These are phyloP conservation scores for Lynx canadensis DNA, from an alignment of 2,113 vertebrate species.

Conservation along the genomic window DNA sequence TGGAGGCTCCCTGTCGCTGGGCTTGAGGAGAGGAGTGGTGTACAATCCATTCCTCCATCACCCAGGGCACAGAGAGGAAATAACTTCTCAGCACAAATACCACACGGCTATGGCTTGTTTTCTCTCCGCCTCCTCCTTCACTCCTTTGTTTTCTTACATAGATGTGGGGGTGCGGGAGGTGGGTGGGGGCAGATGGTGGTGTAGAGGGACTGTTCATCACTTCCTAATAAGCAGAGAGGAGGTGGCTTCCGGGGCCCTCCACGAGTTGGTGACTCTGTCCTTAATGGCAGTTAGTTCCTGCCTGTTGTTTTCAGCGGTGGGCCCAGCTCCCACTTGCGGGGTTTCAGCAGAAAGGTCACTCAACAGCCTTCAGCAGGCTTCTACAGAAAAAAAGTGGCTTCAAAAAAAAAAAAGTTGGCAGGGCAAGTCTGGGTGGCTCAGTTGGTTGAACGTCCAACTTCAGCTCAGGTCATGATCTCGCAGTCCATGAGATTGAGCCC, in stretches of 20 bases:
- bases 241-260: neutral
- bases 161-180: neutral
- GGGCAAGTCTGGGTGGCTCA: no score
- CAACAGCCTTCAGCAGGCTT: neutral
- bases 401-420: neutral
- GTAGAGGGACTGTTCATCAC: neutral
- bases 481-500: no score
- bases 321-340: accelerated
- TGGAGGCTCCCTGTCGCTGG: no score
- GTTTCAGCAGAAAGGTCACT: neutral
- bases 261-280: neutral
- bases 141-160: neutral
- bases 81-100: neutral
- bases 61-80: neutral
- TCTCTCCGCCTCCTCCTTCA: neutral
- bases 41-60: neutral
- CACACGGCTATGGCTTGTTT: neutral
- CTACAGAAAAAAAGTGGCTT: constrained; percentile 35
- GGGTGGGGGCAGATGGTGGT: accelerated
- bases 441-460: no score
- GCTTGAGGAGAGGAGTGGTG: neutral
- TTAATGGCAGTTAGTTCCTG: neutral
- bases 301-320: neutral
- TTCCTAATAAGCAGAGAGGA: neutral
- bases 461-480: no score